phyloP scores from a whole-genome alignment of 2,888 invertebrate genomes.

The Agriopis leucophaearia region DNA sequence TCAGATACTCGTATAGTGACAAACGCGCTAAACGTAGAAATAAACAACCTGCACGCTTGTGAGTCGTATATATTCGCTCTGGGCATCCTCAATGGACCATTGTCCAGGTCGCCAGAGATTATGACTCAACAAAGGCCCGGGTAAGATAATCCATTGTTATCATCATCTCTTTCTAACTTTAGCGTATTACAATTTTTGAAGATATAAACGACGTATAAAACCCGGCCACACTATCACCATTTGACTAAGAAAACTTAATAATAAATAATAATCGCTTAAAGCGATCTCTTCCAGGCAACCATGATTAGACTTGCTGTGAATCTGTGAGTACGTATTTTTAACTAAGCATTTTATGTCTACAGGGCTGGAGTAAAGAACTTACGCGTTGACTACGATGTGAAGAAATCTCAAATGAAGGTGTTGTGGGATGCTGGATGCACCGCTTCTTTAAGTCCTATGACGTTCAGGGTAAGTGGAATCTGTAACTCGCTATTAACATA shows the following conservation, averaged over 20 bases:
- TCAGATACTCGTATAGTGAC: conserved; percentile 68
- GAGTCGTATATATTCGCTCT: conserved; percentile 91
- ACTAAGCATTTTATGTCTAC: background rate
- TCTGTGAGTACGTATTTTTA: background rate
- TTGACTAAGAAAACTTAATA: too few species aligned
- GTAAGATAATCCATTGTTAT: conserved; percentile 54
- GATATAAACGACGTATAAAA: too few species aligned
- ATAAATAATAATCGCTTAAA: too few species aligned
- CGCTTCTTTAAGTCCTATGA: conserved; percentile 60
- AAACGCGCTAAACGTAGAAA: conserved; percentile 80
- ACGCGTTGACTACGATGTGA: conserved; percentile 11
- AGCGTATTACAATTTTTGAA: background rate
- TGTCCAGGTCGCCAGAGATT: conserved; percentile 82
- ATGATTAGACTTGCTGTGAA: too few species aligned
- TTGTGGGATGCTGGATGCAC: conserved; percentile 91
- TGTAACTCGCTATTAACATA: background rate
- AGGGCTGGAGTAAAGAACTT: conserved; percentile 28
- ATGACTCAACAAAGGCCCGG: conserved; percentile 88
- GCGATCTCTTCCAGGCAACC: too few species aligned
- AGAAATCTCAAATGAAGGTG: conserved; percentile 18
- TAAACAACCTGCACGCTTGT: conserved; percentile 90
- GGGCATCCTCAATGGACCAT: conserved; percentile 89
- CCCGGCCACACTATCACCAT: too few species aligned
- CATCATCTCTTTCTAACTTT: background rate
- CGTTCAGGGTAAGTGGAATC: conserved; percentile 86